Evolutionary conservation across 2,888 invertebrate species (phyloP), one percentile per base, ranked within the genome.

Genomic region (Mycogona germanica): DNA sequence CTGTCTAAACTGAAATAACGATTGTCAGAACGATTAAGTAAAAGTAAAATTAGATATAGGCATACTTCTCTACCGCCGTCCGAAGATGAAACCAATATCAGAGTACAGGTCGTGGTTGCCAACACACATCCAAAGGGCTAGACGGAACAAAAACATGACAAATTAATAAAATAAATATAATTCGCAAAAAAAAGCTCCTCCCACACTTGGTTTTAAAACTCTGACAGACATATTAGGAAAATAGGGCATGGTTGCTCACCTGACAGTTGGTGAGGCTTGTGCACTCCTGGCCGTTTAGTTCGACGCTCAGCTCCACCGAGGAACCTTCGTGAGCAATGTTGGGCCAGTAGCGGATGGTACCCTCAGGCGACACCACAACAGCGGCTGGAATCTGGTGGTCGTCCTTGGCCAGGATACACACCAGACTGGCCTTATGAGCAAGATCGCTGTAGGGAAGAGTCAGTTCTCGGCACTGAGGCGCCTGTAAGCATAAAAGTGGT

Each of bases 371-470:
- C 1, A 91, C 88, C 17, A 92, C 91, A 62, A 95, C 79, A 64
- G 89, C 89, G 1, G 87, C 82, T 7, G 89, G 87, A 67, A 82
- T 76, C 76, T 79, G 57, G n/a, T 46, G 21, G 40, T 57, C 55
- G 26, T 80, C 78, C 1, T 87, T 82, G 17, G 91, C 75, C 55
- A 89, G 82, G 0, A 93, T 87, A 64, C 85, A 82, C 6, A 71
- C 69, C 25, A 71, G 60, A 21, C 66, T 66, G 5, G 71, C 69
- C 60, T 65, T 66, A 68, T 95, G 93, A 0, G 88, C 87, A 17
- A 93, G 75, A 69, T 93, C 93, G 62, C 92, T 92, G 60, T 91
- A 87, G 0, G 93, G 93, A 38, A 95, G 69, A 0, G 84, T 82
- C 14, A 95, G 73, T 67, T 95, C 93, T 35, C 87, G 77, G 61